Percentiles rank a stretch among this genome's conserved stretches.
These are phyloP conservation scores for Heteropelma amictum DNA, from an alignment of 2,888 invertebrate species.

Conservation along the genomic window DNA sequence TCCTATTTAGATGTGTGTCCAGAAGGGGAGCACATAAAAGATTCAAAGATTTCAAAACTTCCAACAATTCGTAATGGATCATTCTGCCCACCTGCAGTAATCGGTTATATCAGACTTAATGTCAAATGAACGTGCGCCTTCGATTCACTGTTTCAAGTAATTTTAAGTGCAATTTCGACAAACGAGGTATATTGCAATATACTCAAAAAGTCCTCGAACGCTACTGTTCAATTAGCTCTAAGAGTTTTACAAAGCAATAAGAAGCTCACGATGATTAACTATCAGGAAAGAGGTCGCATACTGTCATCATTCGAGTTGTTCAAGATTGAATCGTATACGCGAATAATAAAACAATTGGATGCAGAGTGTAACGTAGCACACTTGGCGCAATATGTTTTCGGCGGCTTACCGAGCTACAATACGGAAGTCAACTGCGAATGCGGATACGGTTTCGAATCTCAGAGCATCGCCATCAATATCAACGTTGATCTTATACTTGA, in stretches of 20 bases:
- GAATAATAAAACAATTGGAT: slow-evolving; percentile 31
- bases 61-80: slow-evolving; percentile 41
- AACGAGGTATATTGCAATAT: slow-evolving; percentile 12
- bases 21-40: slow-evolving; percentile 50
- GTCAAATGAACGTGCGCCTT: slow-evolving; percentile 40
- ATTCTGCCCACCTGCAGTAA: slow-evolving; percentile 25
- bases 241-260: slow-evolving; percentile 18
- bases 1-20: slow-evolving; percentile 47
- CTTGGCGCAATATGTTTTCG: slow-evolving; percentile 39
- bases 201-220: slow-evolving; percentile 5
- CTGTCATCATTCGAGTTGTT: slow-evolving; percentile 16
- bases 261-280: slow-evolving; percentile 7
- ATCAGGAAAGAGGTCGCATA: slow-evolving; percentile 34
- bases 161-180: slow-evolving; percentile 38
- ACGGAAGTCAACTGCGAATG: slow-evolving; percentile 19
- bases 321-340: slow-evolving; percentile 1
- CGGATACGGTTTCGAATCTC: slow-evolving; percentile 12
- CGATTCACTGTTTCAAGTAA: slow-evolving; percentile 45
- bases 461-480: slow-evolving; percentile 1
- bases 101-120: slow-evolving; percentile 27
- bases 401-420: slow-evolving; percentile 18
- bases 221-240: slow-evolving; percentile 27
- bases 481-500: slow-evolving; percentile 37
- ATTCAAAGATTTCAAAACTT: slow-evolving; percentile 21
- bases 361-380: slow-evolving; percentile 46